Conservation (phyloP, 2,113 vertebrate genomes). For the Orthonyx spaldingii region DNA sequence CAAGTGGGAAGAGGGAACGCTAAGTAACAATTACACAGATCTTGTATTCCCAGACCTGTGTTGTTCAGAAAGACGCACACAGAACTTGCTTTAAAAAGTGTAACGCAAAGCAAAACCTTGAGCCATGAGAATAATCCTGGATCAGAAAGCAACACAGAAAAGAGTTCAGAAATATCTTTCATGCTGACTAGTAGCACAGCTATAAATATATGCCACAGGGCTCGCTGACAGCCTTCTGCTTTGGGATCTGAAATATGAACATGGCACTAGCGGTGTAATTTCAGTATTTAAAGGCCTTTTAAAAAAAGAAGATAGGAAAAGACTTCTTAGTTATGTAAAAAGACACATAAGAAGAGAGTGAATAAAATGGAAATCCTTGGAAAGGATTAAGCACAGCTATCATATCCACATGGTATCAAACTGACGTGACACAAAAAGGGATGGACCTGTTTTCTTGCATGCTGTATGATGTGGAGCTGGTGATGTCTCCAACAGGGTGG, state of each 20-base stretch:
- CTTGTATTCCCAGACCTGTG: neutral
- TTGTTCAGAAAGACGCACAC: neutral
- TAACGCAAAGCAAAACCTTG: neutral
- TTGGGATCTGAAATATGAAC: neutral
- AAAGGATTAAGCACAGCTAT: neutral
- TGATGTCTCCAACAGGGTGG: neutral
- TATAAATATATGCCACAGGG: neutral
- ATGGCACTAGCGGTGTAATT: neutral
- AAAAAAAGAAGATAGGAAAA: neutral
- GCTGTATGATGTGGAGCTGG: neutral
- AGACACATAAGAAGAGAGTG: neutral
- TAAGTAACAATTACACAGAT: neutral
- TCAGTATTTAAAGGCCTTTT: neutral
- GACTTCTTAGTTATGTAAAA: neutral
- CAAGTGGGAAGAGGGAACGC: neutral
- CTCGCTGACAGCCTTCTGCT: neutral
- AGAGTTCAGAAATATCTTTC: neutral
- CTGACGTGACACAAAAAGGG: neutral
- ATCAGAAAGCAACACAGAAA: neutral
- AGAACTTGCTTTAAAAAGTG: neutral
- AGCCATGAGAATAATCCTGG: neutral
- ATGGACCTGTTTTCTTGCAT: neutral
- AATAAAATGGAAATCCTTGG: neutral
- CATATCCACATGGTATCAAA: neutral
- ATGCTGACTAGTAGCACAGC: neutral